Percentiles rank a stretch among this genome's conserved stretches.
Conservation (phyloP, 2,113 vertebrate species). For the Paracanthobrama guichenoti region DNA sequence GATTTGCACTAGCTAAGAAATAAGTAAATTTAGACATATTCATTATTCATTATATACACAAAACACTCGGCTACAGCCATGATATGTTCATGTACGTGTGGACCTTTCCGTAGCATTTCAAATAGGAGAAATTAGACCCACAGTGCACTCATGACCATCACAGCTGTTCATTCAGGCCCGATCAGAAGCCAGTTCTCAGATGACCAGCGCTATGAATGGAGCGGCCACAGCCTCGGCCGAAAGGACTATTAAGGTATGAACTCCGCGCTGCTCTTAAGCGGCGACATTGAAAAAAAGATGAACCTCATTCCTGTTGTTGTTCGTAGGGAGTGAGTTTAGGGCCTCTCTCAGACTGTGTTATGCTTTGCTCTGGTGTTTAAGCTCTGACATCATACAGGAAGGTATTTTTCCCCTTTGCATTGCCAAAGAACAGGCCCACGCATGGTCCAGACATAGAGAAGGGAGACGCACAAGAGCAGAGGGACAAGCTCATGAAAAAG, state of each 20-base stretch:
- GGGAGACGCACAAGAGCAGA: constrained; percentile 25
- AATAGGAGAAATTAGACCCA: neutral
- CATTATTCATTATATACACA: neutral
- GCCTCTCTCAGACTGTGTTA: neutral
- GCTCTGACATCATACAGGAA: constrained; percentile 78
- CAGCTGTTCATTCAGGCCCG: constrained; percentile 23
- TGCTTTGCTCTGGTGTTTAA: constrained; percentile 49
- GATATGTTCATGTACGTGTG: neutral
- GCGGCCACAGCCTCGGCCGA: neutral
- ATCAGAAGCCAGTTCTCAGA: constrained; percentile 33
- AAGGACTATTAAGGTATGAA: constrained; percentile 36
- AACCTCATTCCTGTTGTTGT: constrained; percentile 5
- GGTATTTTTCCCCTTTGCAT: constrained; percentile 75
- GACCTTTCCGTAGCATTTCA: neutral
- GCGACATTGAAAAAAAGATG: neutral
- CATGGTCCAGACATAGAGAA: constrained; percentile 73
- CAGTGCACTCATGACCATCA: constrained; percentile 9
- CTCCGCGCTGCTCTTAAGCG: neutral
- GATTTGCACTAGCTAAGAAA: neutral
- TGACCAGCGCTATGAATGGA: constrained; percentile 22
- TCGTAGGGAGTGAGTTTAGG: constrained; percentile 7
- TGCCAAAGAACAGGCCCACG: constrained; percentile 78
- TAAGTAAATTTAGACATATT: neutral
- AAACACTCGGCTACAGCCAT: neutral
- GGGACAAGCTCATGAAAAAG: neutral